Base-by-base conservation (phyloP, 1,140 invertebrate species). In the Myzus persicae region DNA sequence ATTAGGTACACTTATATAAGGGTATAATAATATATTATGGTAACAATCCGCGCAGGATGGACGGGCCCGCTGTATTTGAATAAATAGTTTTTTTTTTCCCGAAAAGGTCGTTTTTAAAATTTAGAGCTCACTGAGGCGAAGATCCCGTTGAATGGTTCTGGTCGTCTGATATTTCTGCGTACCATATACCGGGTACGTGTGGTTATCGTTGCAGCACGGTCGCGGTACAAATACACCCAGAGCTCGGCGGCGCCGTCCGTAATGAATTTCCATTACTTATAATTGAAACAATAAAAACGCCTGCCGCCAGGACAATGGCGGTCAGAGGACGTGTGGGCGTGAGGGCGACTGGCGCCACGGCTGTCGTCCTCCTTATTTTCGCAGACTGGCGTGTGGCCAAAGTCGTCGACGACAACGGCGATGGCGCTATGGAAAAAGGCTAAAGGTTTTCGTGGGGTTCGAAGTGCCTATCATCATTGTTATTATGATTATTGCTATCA, bases 221-320 rank as follows among this genome's bases (percentile, higher is more conserved):
- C 59, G 14, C 20, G 31, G 31, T n/a, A 67, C 82, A 11, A 84
- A 24, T 3, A 26, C 38, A 9, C 38, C 8, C 82, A 44, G 24
- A 44, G 84, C 84, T 85, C 84, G 84, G 84, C 24, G 67, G 59
- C 67, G 59, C 91, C 67, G 76, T 84, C 67, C n/a, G 91, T 92
- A 82, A 92, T 92, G 91, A 92, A 92, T 92, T 92, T 92, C 91
- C 91, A 92, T 92, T 92, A 92, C 76, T 82, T 92, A 92, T 92
- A 92, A 92, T 92, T 92, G 76, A 92, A 92, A 92, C 91, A 82
- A 92, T 92, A 92, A 92, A 81, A 92, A 92, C 91, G 76, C 38
- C 8, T 84, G 54, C 24, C 76, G 76, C 76, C 44, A 46, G 42
- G 42, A 82, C 24, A 36, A 44, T 54, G 44, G 40, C 89, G 51